Conservation (phyloP, 2,797 vertebrate genomes). For the Denticeps clupeoides region DNA sequence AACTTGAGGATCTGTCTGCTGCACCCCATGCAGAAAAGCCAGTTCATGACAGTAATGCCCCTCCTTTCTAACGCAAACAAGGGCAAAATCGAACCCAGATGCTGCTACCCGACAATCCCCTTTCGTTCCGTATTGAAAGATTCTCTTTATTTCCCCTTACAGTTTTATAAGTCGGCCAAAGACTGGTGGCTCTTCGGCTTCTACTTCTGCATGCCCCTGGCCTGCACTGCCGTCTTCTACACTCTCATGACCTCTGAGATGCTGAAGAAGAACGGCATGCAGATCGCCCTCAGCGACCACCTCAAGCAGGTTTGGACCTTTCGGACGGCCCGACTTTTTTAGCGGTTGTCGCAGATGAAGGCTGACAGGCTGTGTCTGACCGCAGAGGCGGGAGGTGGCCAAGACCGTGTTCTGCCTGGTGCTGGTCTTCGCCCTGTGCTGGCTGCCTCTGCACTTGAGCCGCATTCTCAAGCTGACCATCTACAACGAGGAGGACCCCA, state of each 20-base stretch:
- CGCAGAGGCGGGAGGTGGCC: conserved; percentile 86
- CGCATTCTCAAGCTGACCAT: conserved; percentile 86
- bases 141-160: conserved; percentile 20
- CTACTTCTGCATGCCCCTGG: conserved; percentile 90
- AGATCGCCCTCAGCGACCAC: conserved; percentile 50
- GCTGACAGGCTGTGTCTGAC: conserved; percentile 12
- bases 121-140: background rate
- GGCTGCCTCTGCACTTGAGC: conserved; percentile 93
- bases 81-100: background rate
- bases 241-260: conserved; percentile 90
- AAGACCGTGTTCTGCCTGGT: conserved; percentile 95
- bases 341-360: no score
- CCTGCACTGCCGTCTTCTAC: conserved; percentile 87
- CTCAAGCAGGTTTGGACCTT: conserved; percentile 45
- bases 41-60: conserved; percentile 78
- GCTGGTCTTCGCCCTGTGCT: conserved; percentile 88
- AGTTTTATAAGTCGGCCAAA: conserved; percentile 88
- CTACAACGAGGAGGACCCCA: conserved; percentile 79
- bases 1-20: conserved; percentile 76
- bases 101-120: conserved; percentile 5
- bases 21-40: conserved; percentile 63
- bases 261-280: conserved; percentile 62
- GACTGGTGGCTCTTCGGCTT: conserved; percentile 94
- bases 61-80: background rate
- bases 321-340: no score